Conservation (phyloP, 2,888 invertebrate genomes). For the Cataglyphis albicans region DNA sequence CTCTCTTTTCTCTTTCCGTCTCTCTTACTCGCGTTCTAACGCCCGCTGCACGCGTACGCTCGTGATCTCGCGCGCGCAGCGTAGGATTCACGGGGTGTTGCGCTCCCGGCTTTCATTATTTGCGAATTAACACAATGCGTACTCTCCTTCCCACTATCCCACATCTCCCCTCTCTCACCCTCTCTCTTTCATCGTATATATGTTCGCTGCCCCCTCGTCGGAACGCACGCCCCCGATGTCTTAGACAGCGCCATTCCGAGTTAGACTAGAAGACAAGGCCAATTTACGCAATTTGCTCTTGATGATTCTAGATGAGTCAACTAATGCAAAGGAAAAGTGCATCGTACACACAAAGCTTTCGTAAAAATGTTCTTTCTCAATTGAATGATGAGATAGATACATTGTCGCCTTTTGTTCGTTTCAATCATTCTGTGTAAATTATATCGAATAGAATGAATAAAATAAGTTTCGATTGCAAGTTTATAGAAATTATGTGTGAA, state of each 20-base stretch:
- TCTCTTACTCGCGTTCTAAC: slow-evolving; percentile 38
- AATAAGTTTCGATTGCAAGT: not conserved
- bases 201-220: slow-evolving; percentile 11
- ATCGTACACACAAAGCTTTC: not conserved
- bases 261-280: slow-evolving; percentile 2
- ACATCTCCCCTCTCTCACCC: not conserved
- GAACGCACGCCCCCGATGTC: slow-evolving; percentile 10
- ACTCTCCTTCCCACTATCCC: slow-evolving; percentile 21
- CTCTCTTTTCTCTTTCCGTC: slow-evolving; percentile 48
- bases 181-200: not conserved
- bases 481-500: not conserved
- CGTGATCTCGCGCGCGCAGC: slow-evolving; percentile 14
- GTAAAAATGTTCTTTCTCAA: not conserved
- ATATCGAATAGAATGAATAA: not conserved
- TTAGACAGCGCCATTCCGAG: slow-evolving; percentile 25
- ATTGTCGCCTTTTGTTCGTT: not conserved
- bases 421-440: not conserved
- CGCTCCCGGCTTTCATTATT: slow-evolving; percentile 74
- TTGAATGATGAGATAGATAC: not conserved
- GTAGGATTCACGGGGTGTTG: slow-evolving; percentile 74
- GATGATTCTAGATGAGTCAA: slow-evolving; percentile 26
- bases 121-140: slow-evolving; percentile 71
- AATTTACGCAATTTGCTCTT: slow-evolving; percentile 28
- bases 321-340: not conserved
- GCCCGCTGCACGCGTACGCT: slow-evolving; percentile 23